Evolutionary conservation across 2,888 invertebrate species (phyloP), one percentile per base, ranked within the genome.

Genomic region (Lypha dubia): DNA sequence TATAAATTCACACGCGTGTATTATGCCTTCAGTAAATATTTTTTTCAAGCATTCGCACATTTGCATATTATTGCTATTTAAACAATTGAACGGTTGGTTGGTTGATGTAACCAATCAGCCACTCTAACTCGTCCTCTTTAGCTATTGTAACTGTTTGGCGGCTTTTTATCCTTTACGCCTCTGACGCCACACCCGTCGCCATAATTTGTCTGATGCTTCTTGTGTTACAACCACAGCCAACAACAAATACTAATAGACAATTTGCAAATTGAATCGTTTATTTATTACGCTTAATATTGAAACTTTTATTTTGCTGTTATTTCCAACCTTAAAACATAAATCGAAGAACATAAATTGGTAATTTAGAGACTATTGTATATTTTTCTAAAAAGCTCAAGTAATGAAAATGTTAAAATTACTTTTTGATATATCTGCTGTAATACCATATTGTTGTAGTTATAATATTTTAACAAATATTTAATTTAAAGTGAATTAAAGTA

Each of bases 251-350:
- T n/a, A 24, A 15, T 17, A 24, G 3, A 44, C 44, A 77, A 73
- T 79, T 83, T 70, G 44, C 79, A 83, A 79, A 70, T 83, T 74
- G 70, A 74, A 62, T 63, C 46, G 20, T 58, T 74, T 83, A 70
- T 53, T 76, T 70, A 77, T 62, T 44, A 13, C 53, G 58, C 62
- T 68, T 62, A 75, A 68, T 74, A 68, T 68, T 53, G 53, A 68
- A 51, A 74, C 38, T 60, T 74, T 75, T 24, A 17, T 67, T 32
- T 67, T 58, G 17, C 68, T 32, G 70, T 3, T 41, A 15, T 38
- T 53, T 11, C 60, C 80, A 68, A 67, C 41, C 58, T 60, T 38
- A 38, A 17, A 24, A 38, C 35, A 11, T 32, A 28, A 32, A 49
- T 65, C 13, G 13, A 46, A 58, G 7, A 28, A n/a, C 5, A 11